These are phyloP conservation scores for Asarcornis scutulata DNA, from an alignment of 2,113 vertebrate species.

Conservation along the genomic window DNA sequence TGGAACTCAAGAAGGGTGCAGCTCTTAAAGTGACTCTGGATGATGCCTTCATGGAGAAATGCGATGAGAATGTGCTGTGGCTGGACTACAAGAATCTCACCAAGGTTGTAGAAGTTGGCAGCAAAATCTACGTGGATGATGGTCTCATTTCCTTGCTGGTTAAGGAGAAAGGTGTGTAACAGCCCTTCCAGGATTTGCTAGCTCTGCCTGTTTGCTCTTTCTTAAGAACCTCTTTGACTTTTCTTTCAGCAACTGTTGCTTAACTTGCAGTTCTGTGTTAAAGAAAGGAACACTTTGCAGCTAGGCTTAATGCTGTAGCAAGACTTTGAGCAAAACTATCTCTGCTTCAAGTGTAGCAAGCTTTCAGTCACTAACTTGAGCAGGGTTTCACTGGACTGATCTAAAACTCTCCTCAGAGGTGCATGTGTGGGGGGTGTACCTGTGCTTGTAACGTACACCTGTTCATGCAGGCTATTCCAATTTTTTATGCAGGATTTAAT, in stretches of 20 bases:
- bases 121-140: conserved; percentile 91
- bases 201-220: neutral
- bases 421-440: neutral
- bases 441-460: neutral
- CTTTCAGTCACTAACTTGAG: neutral
- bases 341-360: neutral
- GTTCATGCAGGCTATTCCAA: neutral
- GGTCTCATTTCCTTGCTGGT: conserved; percentile 95
- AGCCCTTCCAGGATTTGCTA: neutral
- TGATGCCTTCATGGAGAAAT: conserved; percentile 88
- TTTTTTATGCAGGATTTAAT: neutral
- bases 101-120: conserved; percentile 88
- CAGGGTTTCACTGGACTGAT: neutral
- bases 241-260: neutral
- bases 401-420: neutral
- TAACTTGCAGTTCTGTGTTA: neutral
- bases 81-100: conserved; percentile 98
- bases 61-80: conserved; percentile 91
- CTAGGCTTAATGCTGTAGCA: neutral
- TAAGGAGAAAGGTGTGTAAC: conserved; percentile 85
- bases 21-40: conserved; percentile 90
- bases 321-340: neutral
- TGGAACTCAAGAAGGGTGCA: conserved; percentile 91
- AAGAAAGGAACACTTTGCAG: neutral
- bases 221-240: rapidly evolving